Percentiles rank a stretch among this genome's conserved stretches.
phyloP scores from a whole-genome alignment of 2,888 invertebrate genomes.

The Scelioninae gen. 1 region DNA sequence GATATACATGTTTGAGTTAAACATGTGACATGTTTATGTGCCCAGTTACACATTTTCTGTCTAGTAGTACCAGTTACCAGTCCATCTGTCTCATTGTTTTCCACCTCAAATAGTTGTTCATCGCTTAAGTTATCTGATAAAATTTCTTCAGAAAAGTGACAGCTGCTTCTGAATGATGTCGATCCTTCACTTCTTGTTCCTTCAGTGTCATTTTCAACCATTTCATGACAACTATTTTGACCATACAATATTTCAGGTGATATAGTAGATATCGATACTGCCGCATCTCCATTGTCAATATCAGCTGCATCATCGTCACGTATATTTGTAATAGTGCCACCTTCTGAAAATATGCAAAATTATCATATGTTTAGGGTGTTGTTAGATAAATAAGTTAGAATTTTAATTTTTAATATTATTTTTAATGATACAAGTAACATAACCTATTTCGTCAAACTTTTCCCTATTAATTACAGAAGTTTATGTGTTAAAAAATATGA shows the following conservation, averaged over 20 bases:
- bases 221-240: slow-evolving; percentile 1
- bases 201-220: not conserved
- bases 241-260: not conserved
- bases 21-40: slow-evolving; percentile 4
- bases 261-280: not conserved
- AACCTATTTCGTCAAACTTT: too few relatives aligned
- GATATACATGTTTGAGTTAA: not conserved
- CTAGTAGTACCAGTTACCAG: slow-evolving; percentile 9
- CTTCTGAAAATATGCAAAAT: not conserved
- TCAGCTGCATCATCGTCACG: not conserved
- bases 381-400: too few relatives aligned
- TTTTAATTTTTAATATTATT: too few relatives aligned
- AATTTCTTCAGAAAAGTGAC: too few relatives aligned
- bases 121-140: not conserved
- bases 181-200: slow-evolving; percentile 4
- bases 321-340: not conserved
- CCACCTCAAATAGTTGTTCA: not conserved
- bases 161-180: not conserved
- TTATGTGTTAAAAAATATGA: too few relatives aligned
- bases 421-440: too few relatives aligned
- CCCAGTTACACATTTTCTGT: slow-evolving; percentile 19
- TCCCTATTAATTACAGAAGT: too few relatives aligned
- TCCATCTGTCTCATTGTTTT: slow-evolving; percentile 1
- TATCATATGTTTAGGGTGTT: too few relatives aligned
- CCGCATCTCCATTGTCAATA: not conserved